These are phyloP conservation scores for Esox niger DNA, from an alignment of 2,113 vertebrate genomes.

Conservation along the genomic window DNA sequence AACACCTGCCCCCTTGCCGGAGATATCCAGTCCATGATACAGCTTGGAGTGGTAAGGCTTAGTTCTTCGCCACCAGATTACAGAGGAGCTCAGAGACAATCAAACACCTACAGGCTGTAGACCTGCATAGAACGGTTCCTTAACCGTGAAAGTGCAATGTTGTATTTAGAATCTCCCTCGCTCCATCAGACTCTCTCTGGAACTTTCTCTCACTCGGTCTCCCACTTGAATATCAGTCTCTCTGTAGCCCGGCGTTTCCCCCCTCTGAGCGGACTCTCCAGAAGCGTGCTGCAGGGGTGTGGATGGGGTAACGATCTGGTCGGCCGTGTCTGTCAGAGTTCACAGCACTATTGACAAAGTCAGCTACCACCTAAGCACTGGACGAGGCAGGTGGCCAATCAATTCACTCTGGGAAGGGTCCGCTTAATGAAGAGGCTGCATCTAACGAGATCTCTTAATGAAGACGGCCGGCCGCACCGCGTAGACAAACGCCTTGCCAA, in stretches of 20 bases:
- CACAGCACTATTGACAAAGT: conserved; percentile 27
- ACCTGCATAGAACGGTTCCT: too few species aligned
- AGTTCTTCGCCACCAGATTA: too few species aligned
- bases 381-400: conserved; percentile 33
- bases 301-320: conserved; percentile 28
- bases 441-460: neutral
- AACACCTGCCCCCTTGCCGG: conserved; percentile 33
- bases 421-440: conserved; percentile 28
- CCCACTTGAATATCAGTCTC: neutral
- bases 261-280: neutral
- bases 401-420: conserved; percentile 17
- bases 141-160: too few species aligned
- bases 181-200: too few species aligned
- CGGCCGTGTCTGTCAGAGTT: conserved; percentile 35
- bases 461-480: neutral
- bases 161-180: too few species aligned
- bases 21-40: conserved; percentile 1
- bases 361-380: conserved; percentile 23
- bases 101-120: too few species aligned
- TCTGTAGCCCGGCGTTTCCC: too few species aligned
- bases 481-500: conserved; percentile 30
- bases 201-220: neutral
- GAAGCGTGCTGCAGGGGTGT: neutral
- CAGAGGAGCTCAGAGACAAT: too few species aligned
- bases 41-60: neutral